Evolutionary conservation across 2,113 vertebrate genomes (phyloP).

Genomic region (Rhineura floridana): DNA sequence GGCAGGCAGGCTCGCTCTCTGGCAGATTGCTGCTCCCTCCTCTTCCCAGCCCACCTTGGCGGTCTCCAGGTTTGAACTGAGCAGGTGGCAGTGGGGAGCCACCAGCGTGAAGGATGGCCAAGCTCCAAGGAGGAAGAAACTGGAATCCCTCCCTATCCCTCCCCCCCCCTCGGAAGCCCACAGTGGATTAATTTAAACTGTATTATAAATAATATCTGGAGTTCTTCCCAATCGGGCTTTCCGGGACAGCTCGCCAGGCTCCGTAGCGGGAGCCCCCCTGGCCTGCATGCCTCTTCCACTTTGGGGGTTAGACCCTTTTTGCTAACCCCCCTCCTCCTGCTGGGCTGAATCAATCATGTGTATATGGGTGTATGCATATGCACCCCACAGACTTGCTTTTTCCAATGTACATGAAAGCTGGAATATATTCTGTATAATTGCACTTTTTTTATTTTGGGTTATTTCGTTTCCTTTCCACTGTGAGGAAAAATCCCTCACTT

Average conservation of each 20-base stretch:
- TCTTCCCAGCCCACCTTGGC: not conserved
- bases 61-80: not conserved
- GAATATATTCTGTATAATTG: constrained; percentile 45
- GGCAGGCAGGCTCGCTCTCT: not conserved
- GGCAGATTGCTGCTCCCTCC: not conserved
- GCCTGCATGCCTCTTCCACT: constrained; percentile 35
- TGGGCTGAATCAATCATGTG: not conserved
- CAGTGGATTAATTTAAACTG: not conserved
- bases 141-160: not conserved
- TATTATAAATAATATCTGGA: no score
- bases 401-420: not conserved
- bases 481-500: not conserved
- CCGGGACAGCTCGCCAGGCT: not conserved
- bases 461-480: constrained; percentile 1
- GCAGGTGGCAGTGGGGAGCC: not conserved
- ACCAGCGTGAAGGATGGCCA: not conserved
- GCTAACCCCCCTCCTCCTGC: not conserved
- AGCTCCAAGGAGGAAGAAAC: not conserved
- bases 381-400: not conserved
- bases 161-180: not conserved
- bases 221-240: not conserved
- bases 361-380: not conserved
- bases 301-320: not conserved
- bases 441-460: constrained; percentile 50
- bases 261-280: no score